Evolutionary conservation across 2,888 invertebrate genomes (phyloP).

Genomic region (Watsonalla binaria): DNA sequence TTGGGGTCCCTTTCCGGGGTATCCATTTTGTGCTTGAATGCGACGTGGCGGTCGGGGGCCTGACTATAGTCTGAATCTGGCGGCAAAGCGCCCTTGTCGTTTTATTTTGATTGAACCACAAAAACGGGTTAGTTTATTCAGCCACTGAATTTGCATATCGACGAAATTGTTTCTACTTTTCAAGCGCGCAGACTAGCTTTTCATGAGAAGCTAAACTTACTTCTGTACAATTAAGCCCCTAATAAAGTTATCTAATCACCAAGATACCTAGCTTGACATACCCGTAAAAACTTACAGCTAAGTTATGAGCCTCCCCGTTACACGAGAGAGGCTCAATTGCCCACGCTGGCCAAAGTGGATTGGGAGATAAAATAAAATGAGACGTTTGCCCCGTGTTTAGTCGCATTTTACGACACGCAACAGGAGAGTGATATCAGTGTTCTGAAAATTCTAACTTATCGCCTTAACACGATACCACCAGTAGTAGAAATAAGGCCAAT

Average conservation of each 20-base stretch:
- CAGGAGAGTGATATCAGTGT: background rate
- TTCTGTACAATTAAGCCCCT: background rate
- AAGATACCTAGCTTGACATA: background rate
- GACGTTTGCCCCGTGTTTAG: slow-evolving; percentile 9
- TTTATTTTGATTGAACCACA: slow-evolving; percentile 56
- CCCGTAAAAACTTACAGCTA: background rate
- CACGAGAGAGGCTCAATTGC: background rate
- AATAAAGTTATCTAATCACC: background rate
- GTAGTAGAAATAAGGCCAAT: too few relatives aligned
- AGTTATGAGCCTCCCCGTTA: background rate
- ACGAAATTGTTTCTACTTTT: background rate
- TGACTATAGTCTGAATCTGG: slow-evolving; percentile 53
- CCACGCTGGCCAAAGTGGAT: background rate
- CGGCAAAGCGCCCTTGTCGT: slow-evolving; percentile 47
- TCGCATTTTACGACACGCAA: background rate
- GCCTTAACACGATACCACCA: too few relatives aligned
- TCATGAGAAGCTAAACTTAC: too few relatives aligned
- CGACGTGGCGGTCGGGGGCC: slow-evolving; percentile 44
- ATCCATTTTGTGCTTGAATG: slow-evolving; percentile 71
- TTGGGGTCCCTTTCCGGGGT: slow-evolving; percentile 69
- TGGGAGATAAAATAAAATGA: slow-evolving; percentile 8
- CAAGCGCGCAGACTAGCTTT: background rate
- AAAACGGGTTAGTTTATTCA: slow-evolving; percentile 28
- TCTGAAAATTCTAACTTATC: too few relatives aligned
- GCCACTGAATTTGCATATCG: background rate